Conservation (phyloP, 2,797 vertebrate genomes). For the Potorous gilbertii region DNA sequence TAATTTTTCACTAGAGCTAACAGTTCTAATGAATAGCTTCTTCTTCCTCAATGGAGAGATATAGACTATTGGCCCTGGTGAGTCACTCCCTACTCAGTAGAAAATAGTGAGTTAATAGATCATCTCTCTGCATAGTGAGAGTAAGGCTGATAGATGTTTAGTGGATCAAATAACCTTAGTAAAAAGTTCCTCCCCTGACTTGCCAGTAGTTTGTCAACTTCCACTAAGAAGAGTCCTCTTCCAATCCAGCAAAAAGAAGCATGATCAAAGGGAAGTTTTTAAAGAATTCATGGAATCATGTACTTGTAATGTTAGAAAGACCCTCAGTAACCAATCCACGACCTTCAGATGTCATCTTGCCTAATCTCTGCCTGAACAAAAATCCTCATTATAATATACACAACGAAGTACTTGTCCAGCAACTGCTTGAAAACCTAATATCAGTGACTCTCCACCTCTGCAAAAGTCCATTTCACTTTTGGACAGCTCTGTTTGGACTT, state of each 20-base stretch:
- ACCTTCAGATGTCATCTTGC: neutral
- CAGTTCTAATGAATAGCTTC: neutral
- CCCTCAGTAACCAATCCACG: neutral
- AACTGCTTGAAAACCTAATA: neutral
- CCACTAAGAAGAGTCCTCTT: neutral
- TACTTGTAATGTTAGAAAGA: neutral
- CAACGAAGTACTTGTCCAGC: neutral
- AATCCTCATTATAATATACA: neutral
- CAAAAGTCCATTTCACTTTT: neutral
- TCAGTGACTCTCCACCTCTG: neutral
- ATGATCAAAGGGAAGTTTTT: neutral
- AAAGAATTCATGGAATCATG: neutral
- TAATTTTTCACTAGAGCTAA: neutral
- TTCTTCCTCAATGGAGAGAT: neutral
- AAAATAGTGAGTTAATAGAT: neutral
- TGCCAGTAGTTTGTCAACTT: neutral
- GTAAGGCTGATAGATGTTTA: neutral
- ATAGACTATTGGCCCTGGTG: neutral
- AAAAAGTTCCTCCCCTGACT: neutral
- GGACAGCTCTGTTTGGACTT: neutral
- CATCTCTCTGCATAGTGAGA: neutral
- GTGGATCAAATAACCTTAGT: neutral
- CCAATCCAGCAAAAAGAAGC: neutral
- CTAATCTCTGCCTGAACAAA: neutral
- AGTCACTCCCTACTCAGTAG: neutral